phyloP scores from a whole-genome alignment of 2,797 vertebrate species.

The Bovichtus diacanthus region DNA sequence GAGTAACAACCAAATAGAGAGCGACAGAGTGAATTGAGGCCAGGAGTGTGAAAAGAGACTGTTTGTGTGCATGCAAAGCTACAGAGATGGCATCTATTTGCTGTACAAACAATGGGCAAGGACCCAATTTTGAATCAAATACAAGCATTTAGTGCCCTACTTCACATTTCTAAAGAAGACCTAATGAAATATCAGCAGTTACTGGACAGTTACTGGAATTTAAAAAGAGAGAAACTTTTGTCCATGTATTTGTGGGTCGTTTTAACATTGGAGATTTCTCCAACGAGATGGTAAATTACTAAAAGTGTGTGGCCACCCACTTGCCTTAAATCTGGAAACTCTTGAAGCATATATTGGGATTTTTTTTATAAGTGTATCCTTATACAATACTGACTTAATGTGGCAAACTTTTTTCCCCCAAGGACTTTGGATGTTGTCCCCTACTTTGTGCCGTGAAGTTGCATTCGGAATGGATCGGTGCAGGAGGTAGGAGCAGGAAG shows the following conservation, averaged over 20 bases:
- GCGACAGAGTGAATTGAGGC: constrained; percentile 49
- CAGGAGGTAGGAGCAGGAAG: not conserved
- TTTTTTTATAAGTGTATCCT: too few species aligned
- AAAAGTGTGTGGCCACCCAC: not conserved
- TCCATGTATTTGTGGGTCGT: not conserved
- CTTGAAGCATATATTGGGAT: not conserved
- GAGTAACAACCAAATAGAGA: constrained; percentile 43
- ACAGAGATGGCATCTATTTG: constrained; percentile 27
- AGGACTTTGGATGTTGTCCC: not conserved
- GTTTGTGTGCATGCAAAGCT: constrained; percentile 27
- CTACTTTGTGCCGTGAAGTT: not conserved
- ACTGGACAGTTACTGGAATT: not conserved
- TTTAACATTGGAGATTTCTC: not conserved
- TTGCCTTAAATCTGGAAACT: not conserved
- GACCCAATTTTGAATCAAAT: constrained; percentile 3
- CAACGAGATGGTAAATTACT: not conserved
- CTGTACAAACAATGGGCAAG: constrained; percentile 27
- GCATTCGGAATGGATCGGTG: too few species aligned
- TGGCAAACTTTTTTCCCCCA: not conserved
- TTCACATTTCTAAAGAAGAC: constrained; percentile 5
- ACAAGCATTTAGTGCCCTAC: not conserved
- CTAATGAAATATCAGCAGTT: too few species aligned
- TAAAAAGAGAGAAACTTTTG: not conserved
- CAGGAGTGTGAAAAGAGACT: constrained; percentile 26
- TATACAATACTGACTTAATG: not conserved